Base-by-base conservation (phyloP, 2,888 invertebrate genomes). In the Eupithecia dodoneata region DNA sequence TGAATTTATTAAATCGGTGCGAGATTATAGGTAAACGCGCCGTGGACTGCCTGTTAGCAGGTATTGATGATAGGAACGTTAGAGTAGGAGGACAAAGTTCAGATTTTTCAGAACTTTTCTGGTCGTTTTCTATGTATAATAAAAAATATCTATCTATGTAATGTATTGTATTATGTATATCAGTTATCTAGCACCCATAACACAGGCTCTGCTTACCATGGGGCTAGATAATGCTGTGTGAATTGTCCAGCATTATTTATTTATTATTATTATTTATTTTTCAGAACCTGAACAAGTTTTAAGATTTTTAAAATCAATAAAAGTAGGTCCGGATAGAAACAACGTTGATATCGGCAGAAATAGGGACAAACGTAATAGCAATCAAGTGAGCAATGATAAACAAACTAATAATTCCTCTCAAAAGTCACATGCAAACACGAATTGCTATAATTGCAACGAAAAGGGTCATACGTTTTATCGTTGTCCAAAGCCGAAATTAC, bases 51-150 rank as follows among this genome's bases (percentile, higher is more conserved):
- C 3, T 74, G 15, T 4, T 74, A 7, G 30, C 45, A 45, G 74
- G 74, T 30, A 42, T 74, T 10, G 74, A 74, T n/a, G 74, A 74
- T 67, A 69, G 52, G 18, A 52, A 42, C 3, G 74, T 69, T 13
- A 67, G 74, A 45, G 15, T 74, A 55, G 55, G 74, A 2, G 74
- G 69, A 2, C 67, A 69, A 10, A 44, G 13, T 55, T 55, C 12
- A 15, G 15, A 9, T 7, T 55, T 55, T 55, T 7, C 52, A 55
- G 15, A 55, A 12, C 44, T n/a, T n/a, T n/a, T n/a, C n/a, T n/a
- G n/a, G n/a, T n/a, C n/a, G n/a, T n/a, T n/a, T n/a, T n/a, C n/a
- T n/a, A n/a, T n/a, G n/a, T n/a, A n/a, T n/a, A n/a, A n/a, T n/a
- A n/a, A n/a, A n/a, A n/a, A n/a, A n/a, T n/a, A n/a, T n/a, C n/a